Evolutionary conservation across 2,888 invertebrate genomes (phyloP).

Genomic region (Dolichomitus sp.): DNA sequence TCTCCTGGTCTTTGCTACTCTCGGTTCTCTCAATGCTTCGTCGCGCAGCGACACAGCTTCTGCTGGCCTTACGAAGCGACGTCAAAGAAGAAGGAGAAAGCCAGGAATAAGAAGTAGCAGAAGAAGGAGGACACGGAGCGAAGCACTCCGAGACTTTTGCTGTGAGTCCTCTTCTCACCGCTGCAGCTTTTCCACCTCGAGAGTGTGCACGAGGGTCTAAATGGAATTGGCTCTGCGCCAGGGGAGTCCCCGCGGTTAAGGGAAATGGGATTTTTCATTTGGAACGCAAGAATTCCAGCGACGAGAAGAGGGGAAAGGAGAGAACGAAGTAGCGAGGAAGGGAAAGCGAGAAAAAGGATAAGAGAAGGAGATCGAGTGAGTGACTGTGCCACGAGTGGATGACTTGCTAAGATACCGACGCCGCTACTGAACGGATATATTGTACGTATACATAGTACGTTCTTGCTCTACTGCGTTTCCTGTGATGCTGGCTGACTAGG

Average conservation of each 20-base stretch:
- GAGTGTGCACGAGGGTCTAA: conserved; percentile 71
- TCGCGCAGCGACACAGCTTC: conserved; percentile 79
- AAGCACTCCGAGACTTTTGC: conserved; percentile 61
- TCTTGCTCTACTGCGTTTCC: conserved; percentile 11
- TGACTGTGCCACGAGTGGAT: conserved; percentile 65
- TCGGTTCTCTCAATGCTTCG: conserved; percentile 71
- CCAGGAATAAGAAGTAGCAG: conserved; percentile 70
- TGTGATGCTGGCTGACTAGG: background rate
- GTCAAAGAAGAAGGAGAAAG: conserved; percentile 26
- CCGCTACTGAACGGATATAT: conserved; percentile 44
- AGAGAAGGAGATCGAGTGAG: conserved; percentile 53
- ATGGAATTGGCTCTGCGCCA: conserved; percentile 77
- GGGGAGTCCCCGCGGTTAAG: conserved; percentile 73
- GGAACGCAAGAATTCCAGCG: conserved; percentile 71
- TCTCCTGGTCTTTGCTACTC: conserved; percentile 49
- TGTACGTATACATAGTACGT: conserved; percentile 22
- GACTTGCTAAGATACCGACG: conserved; percentile 66
- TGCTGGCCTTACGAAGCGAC: conserved; percentile 77
- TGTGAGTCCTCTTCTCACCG: conserved; percentile 58
- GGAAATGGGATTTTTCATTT: conserved; percentile 78
- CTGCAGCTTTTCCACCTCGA: conserved; percentile 66
- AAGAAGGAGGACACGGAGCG: conserved; percentile 5
- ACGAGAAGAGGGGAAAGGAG: conserved; percentile 28
- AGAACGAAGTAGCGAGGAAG: conserved; percentile 20
- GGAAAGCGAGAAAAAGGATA: conserved; percentile 33